Conservation (phyloP, 1,140 invertebrate species). For the Meloidogyne exigua region DNA sequence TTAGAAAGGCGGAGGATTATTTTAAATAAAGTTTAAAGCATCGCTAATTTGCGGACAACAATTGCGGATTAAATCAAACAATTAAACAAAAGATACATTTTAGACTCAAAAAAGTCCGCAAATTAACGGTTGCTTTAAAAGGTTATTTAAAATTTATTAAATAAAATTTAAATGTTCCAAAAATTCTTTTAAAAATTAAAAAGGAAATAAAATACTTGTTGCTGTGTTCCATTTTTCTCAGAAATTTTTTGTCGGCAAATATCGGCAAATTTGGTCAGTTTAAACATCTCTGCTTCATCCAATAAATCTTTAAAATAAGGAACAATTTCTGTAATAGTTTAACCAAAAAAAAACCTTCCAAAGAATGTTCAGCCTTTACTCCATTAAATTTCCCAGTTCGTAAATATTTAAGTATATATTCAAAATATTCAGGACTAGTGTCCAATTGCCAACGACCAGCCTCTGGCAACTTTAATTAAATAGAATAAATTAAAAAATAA, state of each 20-base stretch:
- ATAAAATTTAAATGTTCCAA: no score
- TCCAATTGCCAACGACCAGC: not conserved
- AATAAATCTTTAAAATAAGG: not conserved
- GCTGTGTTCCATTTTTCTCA: not conserved
- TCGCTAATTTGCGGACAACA: no score
- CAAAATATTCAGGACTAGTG: not conserved
- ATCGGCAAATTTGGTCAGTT: not conserved
- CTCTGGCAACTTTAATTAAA: not conserved
- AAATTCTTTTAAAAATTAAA: no score
- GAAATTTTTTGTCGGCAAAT: not conserved
- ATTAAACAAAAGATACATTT: no score
- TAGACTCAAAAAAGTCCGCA: no score
- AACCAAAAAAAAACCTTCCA: not conserved
- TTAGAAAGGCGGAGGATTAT: no score
- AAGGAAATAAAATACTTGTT: not conserved
- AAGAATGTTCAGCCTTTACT: not conserved
- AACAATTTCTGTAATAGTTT: not conserved
- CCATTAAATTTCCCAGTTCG: not conserved
- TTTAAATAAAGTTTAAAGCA: no score
- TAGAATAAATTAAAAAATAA: not conserved
- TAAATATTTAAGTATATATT: constrained; percentile 2
- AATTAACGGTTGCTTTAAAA: no score
- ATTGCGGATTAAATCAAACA: no score
- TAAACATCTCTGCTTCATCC: not conserved
- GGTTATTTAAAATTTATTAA: no score